Percentiles rank a stretch among this genome's conserved stretches.
These are phyloP conservation scores for Xylophagus ater DNA, from an alignment of 2,888 invertebrate genomes.

Conservation along the genomic window DNA sequence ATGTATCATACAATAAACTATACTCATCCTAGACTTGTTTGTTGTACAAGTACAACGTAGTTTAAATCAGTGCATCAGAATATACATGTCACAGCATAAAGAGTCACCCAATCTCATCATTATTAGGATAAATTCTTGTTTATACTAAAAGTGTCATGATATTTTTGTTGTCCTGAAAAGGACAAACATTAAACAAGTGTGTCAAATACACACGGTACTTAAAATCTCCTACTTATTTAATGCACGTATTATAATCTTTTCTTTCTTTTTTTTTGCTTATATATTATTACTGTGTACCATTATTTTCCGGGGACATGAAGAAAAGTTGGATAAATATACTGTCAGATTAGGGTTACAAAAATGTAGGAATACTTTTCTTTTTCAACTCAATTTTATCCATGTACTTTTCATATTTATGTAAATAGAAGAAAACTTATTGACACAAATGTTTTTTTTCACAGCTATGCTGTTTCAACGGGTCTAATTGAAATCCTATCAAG, in stretches of 20 bases:
- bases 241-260: no score
- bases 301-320: no score
- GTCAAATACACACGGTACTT: slow-evolving; percentile 42
- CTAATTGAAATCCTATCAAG: slow-evolving; percentile 66
- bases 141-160: slow-evolving; percentile 4
- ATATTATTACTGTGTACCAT: no score
- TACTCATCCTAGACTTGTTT: no score
- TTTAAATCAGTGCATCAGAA: no score
- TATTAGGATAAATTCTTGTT: slow-evolving; percentile 5
- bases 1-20: no score
- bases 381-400: no score
- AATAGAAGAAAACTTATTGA: slow-evolving; percentile 17
- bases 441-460: slow-evolving; percentile 36
- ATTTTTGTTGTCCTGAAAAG: slow-evolving; percentile 8
- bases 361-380: no score
- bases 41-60: no score
- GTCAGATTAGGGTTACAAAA: no score
- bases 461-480: slow-evolving; percentile 68
- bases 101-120: not conserved
- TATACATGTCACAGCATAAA: slow-evolving; percentile 3
- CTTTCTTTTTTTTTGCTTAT: no score
- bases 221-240: slow-evolving; percentile 21
- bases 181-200: slow-evolving; percentile 40
- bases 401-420: slow-evolving; percentile 11
- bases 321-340: no score